Conservation (phyloP, 1,140 invertebrate genomes). For the Lineus longissimus region DNA sequence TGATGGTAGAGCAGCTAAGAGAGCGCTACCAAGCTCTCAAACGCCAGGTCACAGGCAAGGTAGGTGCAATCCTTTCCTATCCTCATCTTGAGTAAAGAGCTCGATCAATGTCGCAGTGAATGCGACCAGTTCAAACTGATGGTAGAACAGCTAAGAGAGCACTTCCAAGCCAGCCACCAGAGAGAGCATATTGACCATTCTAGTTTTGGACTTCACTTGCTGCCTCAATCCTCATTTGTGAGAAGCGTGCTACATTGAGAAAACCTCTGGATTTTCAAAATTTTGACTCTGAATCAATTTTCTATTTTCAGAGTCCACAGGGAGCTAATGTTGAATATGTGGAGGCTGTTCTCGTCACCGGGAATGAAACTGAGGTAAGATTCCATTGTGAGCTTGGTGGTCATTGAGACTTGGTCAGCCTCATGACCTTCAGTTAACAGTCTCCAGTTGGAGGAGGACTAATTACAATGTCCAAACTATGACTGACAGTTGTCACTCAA, state of each 20-base stretch:
- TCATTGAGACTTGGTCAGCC: no score
- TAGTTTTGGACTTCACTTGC: no score
- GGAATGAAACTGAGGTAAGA: no score
- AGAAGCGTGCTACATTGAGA: no score
- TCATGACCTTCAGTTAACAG: no score
- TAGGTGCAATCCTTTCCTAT: constrained; percentile 58
- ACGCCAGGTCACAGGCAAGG: constrained; percentile 45
- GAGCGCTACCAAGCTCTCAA: constrained; percentile 59
- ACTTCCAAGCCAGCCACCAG: constrained; percentile 56
- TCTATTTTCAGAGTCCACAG: neutral
- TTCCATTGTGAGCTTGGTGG: no score
- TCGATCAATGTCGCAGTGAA: constrained; percentile 74
- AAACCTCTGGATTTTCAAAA: no score
- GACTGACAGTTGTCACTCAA: no score
- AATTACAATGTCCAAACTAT: no score
- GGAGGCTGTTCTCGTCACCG: no score
- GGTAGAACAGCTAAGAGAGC: constrained; percentile 70
- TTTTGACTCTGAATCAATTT: neutral
- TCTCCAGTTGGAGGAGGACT: no score
- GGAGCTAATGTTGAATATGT: neutral
- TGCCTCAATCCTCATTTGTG: no score
- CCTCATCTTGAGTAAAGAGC: constrained; percentile 69
- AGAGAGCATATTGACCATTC: constrained; percentile 37
- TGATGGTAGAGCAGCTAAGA: constrained; percentile 74
- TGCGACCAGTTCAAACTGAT: constrained; percentile 76